Base-by-base conservation (phyloP, 2,888 invertebrate genomes). In the Sepioteuthis lessoniana region DNA sequence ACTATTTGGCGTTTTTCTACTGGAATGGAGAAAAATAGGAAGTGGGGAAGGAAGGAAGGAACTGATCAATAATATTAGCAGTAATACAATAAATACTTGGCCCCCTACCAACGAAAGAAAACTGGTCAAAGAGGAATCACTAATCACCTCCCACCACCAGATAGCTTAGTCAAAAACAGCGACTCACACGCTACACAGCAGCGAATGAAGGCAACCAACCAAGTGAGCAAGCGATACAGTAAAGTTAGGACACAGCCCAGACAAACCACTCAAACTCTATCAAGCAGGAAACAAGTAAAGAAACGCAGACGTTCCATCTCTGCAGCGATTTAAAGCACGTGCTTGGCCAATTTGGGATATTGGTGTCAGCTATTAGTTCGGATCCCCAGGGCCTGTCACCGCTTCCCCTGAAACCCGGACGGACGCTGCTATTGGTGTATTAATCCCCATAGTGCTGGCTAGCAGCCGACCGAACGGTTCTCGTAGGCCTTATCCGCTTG, bases 291-390 rank as follows among this genome's bases (percentile, higher is more conserved):
- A 31, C 60, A 60, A 60, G 60, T 0, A 60, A 60, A 60, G 60
- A 60, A n/a, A 76, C 76, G 19, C 76, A n/a, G 76, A 76, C 76
- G 76, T 35, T n/a, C 16, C n/a, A 35, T 76, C n/a, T 16, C 76
- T n/a, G n/a, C 76, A 76, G 19, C n/a, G n/a, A 76, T 76, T 76
- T 76, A n/a, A n/a, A n/a, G 76, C 76, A 76, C 76, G 76, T 76
- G 76, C 76, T 35, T 16, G n/a, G n/a, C 76, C 76, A 76, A 76
- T 76, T 76, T 76, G n/a, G 76, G 16, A 76, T 76, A 76, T 76
- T 76, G 76, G 76, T 76, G 76, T 76, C 76, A n/a, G 76, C 76
- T 76, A 76, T 76, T 76, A n/a, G 76, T 76, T 76, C 76, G 76
- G 76, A 76, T 76, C 76, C 76, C 76, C 16, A 76, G 76, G 76